Conservation (phyloP, 2,797 vertebrate genomes). For the Gymnoscopelus braueri region DNA sequence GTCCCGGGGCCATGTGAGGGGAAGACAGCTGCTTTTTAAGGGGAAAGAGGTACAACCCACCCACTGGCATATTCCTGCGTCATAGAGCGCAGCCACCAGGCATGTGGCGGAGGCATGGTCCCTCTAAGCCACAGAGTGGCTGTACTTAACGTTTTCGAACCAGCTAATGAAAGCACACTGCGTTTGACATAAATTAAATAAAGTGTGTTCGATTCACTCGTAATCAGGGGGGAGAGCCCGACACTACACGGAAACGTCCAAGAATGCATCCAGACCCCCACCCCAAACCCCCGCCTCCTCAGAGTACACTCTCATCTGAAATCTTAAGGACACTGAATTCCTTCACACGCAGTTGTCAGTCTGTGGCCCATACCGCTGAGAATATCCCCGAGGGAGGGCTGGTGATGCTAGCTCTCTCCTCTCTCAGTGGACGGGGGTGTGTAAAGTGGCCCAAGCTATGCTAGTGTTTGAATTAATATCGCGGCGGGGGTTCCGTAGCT, state of each 20-base stretch:
- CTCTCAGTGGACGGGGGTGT: slow-evolving; percentile 24
- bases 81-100: slow-evolving; percentile 58
- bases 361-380: neutral
- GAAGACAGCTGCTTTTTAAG: slow-evolving; percentile 65
- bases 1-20: slow-evolving; percentile 35
- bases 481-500: slow-evolving; percentile 63
- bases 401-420: slow-evolving; percentile 5
- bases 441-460: slow-evolving; percentile 40
- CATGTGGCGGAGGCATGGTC: slow-evolving; percentile 44
- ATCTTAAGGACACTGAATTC: slow-evolving; percentile 4
- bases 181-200: slow-evolving; percentile 38
- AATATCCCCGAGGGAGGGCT: slow-evolving; percentile 5
- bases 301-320: slow-evolving; percentile 8
- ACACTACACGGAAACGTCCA: neutral
- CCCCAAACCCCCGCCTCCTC: no score
- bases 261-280: neutral
- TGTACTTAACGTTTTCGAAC: slow-evolving; percentile 51
- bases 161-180: slow-evolving; percentile 42
- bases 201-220: slow-evolving; percentile 5
- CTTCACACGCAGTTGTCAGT: slow-evolving; percentile 6
- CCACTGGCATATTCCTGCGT: slow-evolving; percentile 62
- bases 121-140: slow-evolving; percentile 54
- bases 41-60: slow-evolving; percentile 71
- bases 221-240: neutral
- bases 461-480: slow-evolving; percentile 76